A percentile compares a stretch with the other conserved stretches of the same genome.
phyloP scores from a whole-genome alignment of 2,797 vertebrate species.

The Serranus cabrilla region DNA sequence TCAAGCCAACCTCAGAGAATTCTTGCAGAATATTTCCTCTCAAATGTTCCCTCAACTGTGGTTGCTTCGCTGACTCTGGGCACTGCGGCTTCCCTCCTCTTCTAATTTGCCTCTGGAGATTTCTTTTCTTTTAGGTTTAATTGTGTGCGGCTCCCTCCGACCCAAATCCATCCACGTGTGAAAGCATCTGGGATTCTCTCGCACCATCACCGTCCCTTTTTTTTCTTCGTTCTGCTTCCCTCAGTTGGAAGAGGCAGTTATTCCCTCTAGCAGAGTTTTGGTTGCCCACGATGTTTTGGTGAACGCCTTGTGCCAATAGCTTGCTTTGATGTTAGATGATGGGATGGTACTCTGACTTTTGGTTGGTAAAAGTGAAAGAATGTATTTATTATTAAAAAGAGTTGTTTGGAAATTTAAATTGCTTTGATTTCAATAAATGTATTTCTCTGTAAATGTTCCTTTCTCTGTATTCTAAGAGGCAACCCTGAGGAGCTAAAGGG shows the following conservation, averaged over 20 bases:
- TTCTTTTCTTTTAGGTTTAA: slow-evolving; percentile 8
- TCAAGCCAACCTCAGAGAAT: slow-evolving; percentile 56
- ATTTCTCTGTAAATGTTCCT: not conserved
- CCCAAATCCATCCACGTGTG: slow-evolving; percentile 43
- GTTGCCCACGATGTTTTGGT: slow-evolving; percentile 39
- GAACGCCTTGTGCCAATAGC: slow-evolving; percentile 21
- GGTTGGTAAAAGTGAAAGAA: not conserved
- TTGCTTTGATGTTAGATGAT: slow-evolving; percentile 35
- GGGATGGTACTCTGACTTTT: no score
- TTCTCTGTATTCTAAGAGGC: slow-evolving; percentile 4
- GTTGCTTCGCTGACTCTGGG: slow-evolving; percentile 37
- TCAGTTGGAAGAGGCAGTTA: slow-evolving; percentile 1
- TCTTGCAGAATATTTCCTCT: slow-evolving; percentile 27
- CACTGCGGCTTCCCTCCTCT: slow-evolving; percentile 37
- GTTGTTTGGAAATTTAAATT: slow-evolving; percentile 12
- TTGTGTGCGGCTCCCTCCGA: slow-evolving; percentile 18
- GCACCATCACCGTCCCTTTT: slow-evolving; percentile 5
- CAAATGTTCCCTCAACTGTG: slow-evolving; percentile 48
- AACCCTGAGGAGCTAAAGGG: slow-evolving; percentile 17
- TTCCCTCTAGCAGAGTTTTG: slow-evolving; percentile 27
- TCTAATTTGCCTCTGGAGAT: slow-evolving; percentile 10
- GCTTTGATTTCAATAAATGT: no score
- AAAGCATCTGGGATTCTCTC: slow-evolving; percentile 58
- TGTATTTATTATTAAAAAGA: slow-evolving; percentile 1
- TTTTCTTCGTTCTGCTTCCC: slow-evolving; percentile 18